Percentiles rank a stretch among this genome's conserved stretches.
Evolutionary conservation across 2,113 vertebrate species (phyloP).

Genomic region (Syngnathus scovelli): DNA sequence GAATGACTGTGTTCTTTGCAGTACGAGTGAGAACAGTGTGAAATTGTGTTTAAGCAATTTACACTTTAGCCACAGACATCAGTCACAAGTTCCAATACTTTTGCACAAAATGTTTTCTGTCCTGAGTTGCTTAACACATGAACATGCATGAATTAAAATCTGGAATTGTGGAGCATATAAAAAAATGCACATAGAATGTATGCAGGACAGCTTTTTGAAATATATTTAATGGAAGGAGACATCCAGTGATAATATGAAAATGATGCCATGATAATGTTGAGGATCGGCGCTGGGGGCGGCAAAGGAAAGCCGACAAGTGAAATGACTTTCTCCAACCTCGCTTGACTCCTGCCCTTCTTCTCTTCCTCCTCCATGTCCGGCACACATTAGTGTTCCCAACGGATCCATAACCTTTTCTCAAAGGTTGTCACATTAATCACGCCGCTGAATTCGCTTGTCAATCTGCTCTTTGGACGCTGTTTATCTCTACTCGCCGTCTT

Average conservation of each 20-base stretch:
- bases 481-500: constrained; percentile 29
- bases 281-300: neutral
- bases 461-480: constrained; percentile 33
- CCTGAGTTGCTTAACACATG: neutral
- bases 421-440: constrained; percentile 72
- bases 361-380: constrained; percentile 44
- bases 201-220: neutral
- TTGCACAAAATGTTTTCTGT: too few relatives aligned
- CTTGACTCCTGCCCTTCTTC: constrained; percentile 60
- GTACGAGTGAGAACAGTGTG: constrained; percentile 11
- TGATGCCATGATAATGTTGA: neutral
- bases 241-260: neutral
- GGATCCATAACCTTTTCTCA: constrained; percentile 66
- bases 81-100: too few relatives aligned
- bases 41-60: too few relatives aligned
- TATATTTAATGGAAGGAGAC: neutral
- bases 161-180: neutral
- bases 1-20: constrained; percentile 22
- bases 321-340: constrained; percentile 23
- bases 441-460: constrained; percentile 55
- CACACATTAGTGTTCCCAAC: constrained; percentile 56
- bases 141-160: too few relatives aligned
- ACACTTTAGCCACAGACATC: constrained; percentile 16
- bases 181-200: neutral
- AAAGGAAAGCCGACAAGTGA: constrained; percentile 1